Evolutionary conservation across 2,888 invertebrate species (phyloP).

Genomic region (Stenolophus ochropezus): DNA sequence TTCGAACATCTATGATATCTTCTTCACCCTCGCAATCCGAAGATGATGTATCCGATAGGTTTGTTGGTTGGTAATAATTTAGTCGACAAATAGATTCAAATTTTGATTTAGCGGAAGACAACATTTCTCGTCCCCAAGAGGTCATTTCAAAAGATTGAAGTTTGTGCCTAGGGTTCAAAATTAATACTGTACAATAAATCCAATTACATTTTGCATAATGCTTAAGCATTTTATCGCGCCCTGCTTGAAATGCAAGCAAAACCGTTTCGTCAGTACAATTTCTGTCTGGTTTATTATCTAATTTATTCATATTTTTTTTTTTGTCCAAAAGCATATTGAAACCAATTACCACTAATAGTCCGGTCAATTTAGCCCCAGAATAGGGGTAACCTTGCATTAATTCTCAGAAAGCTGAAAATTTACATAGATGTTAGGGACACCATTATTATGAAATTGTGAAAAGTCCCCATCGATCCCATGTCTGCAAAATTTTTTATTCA

Average conservation of each 20-base stretch:
- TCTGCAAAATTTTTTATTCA: no score
- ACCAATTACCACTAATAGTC: constrained; percentile 60
- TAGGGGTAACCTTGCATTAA: no score
- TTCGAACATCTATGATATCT: background rate
- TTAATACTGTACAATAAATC: constrained; percentile 64
- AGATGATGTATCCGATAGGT: background rate
- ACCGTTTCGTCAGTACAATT: constrained; percentile 62
- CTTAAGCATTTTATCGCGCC: constrained; percentile 64
- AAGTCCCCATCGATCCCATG: no score
- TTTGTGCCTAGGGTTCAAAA: constrained; percentile 65
- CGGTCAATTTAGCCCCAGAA: no score
- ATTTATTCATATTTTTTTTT: constrained; percentile 56
- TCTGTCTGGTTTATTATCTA: constrained; percentile 62
- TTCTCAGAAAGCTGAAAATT: no score
- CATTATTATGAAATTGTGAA: no score
- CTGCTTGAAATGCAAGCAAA: constrained; percentile 62
- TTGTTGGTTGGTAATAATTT: background rate
- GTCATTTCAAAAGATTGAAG: constrained; percentile 7
- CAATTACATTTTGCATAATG: constrained; percentile 65
- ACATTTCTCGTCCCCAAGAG: constrained; percentile 46
- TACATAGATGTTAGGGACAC: no score
- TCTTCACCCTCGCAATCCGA: background rate
- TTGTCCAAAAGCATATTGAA: constrained; percentile 65
- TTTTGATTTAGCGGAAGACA: constrained; percentile 16
- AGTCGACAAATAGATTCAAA: constrained; percentile 56